These are phyloP conservation scores for Aphelenchoides fujianensis DNA, from an alignment of 1,140 invertebrate genomes.

Conservation along the genomic window DNA sequence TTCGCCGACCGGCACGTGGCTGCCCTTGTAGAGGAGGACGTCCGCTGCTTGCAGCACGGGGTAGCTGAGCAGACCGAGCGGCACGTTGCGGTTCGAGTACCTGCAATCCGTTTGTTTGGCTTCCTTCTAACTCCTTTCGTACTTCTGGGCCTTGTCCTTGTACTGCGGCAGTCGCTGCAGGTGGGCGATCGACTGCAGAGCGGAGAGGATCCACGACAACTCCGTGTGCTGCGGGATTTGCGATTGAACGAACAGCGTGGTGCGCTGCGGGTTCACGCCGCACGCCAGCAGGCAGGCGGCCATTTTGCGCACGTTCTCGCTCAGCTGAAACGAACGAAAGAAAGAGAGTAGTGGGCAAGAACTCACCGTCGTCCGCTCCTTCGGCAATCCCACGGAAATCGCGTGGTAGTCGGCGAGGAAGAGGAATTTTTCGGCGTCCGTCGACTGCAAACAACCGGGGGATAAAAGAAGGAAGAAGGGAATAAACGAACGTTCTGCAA, in stretches of 20 bases:
- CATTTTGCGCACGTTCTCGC: conserved; percentile 73
- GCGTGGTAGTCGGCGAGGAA: conserved; percentile 92
- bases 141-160: conserved; percentile 67
- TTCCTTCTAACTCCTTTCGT: too few species aligned
- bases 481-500: conserved; percentile 73
- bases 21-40: conserved; percentile 85
- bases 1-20: conserved; percentile 87
- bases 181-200: conserved; percentile 77
- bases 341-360: conserved; percentile 5
- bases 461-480: conserved; percentile 16
- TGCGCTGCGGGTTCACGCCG: conserved; percentile 80
- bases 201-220: conserved; percentile 82
- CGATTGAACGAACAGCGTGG: conserved; percentile 79
- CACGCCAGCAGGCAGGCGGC: conserved; percentile 82
- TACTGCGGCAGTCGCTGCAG: conserved; percentile 83
- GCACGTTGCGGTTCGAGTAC: conserved; percentile 71
- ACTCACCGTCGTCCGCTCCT: conserved; percentile 67
- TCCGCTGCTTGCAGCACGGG: conserved; percentile 91
- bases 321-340: conserved; percentile 44
- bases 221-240: conserved; percentile 77
- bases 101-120: too few species aligned
- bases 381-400: conserved; percentile 73
- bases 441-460: conserved; percentile 31
- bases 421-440: conserved; percentile 69
- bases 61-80: conserved; percentile 82